Evolutionary conservation across 1,140 invertebrate species (phyloP).

Genomic region (Microplitis mediator): DNA sequence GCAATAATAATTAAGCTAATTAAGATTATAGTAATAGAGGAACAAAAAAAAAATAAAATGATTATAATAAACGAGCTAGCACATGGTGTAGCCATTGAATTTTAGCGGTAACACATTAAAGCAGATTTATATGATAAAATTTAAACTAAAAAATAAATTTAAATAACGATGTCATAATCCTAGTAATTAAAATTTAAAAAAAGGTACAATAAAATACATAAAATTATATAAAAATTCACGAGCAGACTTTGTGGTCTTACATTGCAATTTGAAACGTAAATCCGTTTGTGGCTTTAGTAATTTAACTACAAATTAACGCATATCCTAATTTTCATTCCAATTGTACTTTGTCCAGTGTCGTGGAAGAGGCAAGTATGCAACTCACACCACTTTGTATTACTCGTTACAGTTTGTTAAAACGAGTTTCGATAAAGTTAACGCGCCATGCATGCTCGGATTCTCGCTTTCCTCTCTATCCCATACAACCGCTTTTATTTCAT

Average conservation of each 20-base stretch:
- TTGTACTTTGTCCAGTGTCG: conserved; percentile 37
- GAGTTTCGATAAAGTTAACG: conserved; percentile 53
- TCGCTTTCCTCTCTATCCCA: background rate
- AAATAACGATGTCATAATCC: no score
- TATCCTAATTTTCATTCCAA: conserved; percentile 47
- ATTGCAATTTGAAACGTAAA: background rate
- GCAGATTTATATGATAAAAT: no score
- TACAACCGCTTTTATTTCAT: background rate
- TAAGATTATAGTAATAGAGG: no score
- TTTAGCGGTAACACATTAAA: no score
- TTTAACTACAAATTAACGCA: conserved; percentile 47
- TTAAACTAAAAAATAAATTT: no score
- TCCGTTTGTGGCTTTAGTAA: conserved; percentile 32
- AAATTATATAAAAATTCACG: background rate
- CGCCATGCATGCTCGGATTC: conserved; percentile 6
- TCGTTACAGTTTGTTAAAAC: conserved; percentile 45
- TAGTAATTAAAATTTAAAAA: no score
- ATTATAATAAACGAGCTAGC: no score
- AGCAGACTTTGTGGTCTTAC: no score
- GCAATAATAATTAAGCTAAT: no score
- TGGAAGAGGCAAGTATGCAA: conserved; percentile 13
- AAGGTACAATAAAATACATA: background rate
- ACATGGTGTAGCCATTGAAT: no score
- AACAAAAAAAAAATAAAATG: no score
- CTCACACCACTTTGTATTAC: conserved; percentile 3